A percentile compares a stretch with the other conserved stretches of the same genome.
Conservation (phyloP, 2,113 vertebrate species). For the Camarhynchus parvulus region DNA sequence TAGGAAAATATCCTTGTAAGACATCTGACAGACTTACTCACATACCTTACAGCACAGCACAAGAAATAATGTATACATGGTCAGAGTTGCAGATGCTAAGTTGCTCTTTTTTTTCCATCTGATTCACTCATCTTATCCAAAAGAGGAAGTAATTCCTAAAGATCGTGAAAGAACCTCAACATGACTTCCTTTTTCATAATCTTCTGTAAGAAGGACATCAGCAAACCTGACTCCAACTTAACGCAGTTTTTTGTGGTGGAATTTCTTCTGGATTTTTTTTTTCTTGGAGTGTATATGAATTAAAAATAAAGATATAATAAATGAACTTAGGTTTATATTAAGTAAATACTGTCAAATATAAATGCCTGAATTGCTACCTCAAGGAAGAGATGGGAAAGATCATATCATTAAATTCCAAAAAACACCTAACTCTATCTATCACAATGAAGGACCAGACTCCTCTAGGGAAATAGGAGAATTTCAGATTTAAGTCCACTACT, state of each 20-base stretch:
- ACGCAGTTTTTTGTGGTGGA: conserved; percentile 57
- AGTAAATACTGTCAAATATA: conserved; percentile 53
- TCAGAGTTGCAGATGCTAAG: conserved; percentile 47
- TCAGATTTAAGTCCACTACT: conserved; percentile 5
- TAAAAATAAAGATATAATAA: conserved; percentile 45
- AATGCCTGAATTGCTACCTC: conserved; percentile 49
- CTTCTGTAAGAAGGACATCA: conserved; percentile 2
- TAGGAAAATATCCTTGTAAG: neutral
- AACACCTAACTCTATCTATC: conserved; percentile 7
- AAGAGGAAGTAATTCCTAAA: conserved; percentile 48
- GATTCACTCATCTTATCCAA: neutral
- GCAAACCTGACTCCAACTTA: conserved; percentile 50
- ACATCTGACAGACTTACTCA: conserved; percentile 1
- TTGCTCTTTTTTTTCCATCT: neutral
- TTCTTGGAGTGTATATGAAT: conserved; percentile 17
- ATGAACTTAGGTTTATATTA: conserved; percentile 21
- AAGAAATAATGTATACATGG: neutral
- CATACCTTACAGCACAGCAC: neutral
- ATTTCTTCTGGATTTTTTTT: neutral
- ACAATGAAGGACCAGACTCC: neutral
- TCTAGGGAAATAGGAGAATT: neutral
- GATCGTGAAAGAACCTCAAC: neutral
- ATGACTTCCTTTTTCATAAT: neutral
- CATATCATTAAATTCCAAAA: neutral
- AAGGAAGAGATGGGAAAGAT: conserved; percentile 21